Evolutionary conservation across 92 coral and sea anemone genomes (phyloP).

Genomic region (Chrysogorgia sp.): DNA sequence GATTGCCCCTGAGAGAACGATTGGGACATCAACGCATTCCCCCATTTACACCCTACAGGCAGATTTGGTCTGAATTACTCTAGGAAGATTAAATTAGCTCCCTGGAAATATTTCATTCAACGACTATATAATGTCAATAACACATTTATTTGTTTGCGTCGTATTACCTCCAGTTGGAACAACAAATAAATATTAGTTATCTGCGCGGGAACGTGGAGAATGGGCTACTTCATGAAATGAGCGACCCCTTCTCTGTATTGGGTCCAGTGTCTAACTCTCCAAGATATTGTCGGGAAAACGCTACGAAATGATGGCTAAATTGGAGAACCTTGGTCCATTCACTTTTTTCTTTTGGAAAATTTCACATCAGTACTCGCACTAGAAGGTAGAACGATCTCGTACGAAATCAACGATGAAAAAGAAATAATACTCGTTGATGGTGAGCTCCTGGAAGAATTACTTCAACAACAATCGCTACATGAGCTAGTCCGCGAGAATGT

Average conservation of each 20-base stretch:
- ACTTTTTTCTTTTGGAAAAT: constrained; percentile 30
- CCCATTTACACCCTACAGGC: constrained; percentile 14
- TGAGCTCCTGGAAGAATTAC: constrained; percentile 39
- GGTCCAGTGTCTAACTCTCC: constrained; percentile 27
- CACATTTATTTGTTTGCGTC: constrained; percentile 14
- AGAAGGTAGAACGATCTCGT: constrained; percentile 21
- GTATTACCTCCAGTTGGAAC: constrained; percentile 3
- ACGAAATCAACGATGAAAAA: constrained; percentile 47
- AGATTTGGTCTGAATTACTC: constrained; percentile 22
- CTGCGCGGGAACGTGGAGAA: constrained; percentile 19
- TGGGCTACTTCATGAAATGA: constrained; percentile 12
- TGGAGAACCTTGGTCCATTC: constrained; percentile 35
- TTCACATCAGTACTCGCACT: constrained; percentile 19
- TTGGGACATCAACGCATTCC: constrained; percentile 14
- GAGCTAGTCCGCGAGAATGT: constrained; percentile 14
- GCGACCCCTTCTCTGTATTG: constrained; percentile 3
- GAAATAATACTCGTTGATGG: constrained; percentile 53
- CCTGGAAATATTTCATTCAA: constrained; percentile 26
- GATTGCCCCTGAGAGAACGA: constrained; percentile 20
- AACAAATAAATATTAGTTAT: constrained; percentile 6
- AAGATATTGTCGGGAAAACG: constrained; percentile 18
- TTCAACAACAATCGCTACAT: constrained; percentile 14
- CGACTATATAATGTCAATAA: constrained; percentile 16
- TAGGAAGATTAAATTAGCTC: constrained; percentile 5
- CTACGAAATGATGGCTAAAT: constrained; percentile 15